A percentile compares a stretch with the other conserved stretches of the same genome.
These are phyloP conservation scores for Mesorhabditis sp. DNA, from an alignment of 2,888 invertebrate genomes.

Conservation along the genomic window DNA sequence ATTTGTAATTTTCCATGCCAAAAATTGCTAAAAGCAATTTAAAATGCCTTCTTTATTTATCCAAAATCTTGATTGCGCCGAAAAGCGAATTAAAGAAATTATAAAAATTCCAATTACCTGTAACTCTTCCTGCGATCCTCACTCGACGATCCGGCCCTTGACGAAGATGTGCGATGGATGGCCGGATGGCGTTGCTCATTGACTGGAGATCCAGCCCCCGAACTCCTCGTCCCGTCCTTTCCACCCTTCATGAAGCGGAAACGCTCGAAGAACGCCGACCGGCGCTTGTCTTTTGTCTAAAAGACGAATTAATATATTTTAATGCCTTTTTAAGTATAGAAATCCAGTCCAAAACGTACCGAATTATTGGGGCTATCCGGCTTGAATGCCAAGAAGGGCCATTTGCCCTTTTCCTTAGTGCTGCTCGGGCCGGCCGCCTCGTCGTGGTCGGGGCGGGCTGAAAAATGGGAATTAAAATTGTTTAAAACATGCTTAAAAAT, in stretches of 20 bases:
- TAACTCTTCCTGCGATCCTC: background rate
- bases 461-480: background rate
- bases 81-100: too few relatives aligned
- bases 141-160: background rate
- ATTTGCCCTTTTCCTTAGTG: background rate
- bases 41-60: too few relatives aligned
- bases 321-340: too few relatives aligned
- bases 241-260: slow-evolving; percentile 18
- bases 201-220: background rate
- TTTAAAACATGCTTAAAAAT: too few relatives aligned
- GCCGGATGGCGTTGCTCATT: slow-evolving; percentile 14
- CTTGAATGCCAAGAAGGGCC: background rate
- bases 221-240: background rate
- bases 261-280: slow-evolving; percentile 33
- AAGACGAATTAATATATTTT: background rate
- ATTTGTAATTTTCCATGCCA: too few relatives aligned
- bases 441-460: background rate
- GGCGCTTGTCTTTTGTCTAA: slow-evolving; percentile 30
- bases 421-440: background rate
- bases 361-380: background rate
- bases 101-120: background rate
- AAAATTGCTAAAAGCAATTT: too few relatives aligned
- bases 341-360: too few relatives aligned
- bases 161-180: background rate
- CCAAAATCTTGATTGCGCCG: too few relatives aligned